A percentile compares a stretch with the other conserved stretches of the same genome.
Evolutionary conservation across 2,113 vertebrate genomes (phyloP).

Genomic region (Argyrosomus japonicus): DNA sequence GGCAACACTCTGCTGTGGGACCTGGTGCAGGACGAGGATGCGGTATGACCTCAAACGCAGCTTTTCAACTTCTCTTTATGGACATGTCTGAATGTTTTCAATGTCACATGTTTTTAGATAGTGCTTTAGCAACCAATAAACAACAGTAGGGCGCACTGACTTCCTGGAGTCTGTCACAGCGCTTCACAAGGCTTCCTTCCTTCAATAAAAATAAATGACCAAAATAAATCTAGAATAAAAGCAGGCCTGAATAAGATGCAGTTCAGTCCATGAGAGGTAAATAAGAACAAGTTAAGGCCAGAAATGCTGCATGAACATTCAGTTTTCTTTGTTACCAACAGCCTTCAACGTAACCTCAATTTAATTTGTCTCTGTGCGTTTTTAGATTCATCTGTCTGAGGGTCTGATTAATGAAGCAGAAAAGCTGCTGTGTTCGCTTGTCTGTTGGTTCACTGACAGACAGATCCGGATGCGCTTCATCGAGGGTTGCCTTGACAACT

Average conservation of each 20-base stretch:
- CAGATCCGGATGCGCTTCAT: slow-evolving; percentile 99
- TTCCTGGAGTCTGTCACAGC: background rate
- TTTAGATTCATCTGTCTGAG: slow-evolving; percentile 96
- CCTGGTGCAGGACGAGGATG: slow-evolving; percentile 98
- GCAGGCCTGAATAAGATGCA: background rate
- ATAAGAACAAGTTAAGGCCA: background rate
- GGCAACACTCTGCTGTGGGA: slow-evolving; percentile 99
- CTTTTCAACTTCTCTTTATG: background rate
- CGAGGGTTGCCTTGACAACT: slow-evolving; percentile 98
- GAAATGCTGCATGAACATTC: background rate
- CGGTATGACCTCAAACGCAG: slow-evolving; percentile 82
- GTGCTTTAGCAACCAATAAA: background rate
- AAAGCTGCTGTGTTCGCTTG: slow-evolving; percentile 97
- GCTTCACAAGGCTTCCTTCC: background rate
- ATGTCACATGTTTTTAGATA: background rate
- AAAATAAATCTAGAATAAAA: background rate
- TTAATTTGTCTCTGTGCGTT: slow-evolving; percentile 37
- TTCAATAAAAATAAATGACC: background rate
- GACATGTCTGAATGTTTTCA: background rate
- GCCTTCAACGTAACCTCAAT: background rate
- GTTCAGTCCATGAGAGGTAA: background rate
- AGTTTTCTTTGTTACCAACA: background rate
- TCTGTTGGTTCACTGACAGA: slow-evolving; percentile 99
- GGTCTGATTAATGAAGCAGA: slow-evolving; percentile 98
- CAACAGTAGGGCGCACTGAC: background rate